Percentiles rank a stretch among this genome's conserved stretches.
phyloP scores from a whole-genome alignment of 2,888 invertebrate species.

The Micropterix aruncella region DNA sequence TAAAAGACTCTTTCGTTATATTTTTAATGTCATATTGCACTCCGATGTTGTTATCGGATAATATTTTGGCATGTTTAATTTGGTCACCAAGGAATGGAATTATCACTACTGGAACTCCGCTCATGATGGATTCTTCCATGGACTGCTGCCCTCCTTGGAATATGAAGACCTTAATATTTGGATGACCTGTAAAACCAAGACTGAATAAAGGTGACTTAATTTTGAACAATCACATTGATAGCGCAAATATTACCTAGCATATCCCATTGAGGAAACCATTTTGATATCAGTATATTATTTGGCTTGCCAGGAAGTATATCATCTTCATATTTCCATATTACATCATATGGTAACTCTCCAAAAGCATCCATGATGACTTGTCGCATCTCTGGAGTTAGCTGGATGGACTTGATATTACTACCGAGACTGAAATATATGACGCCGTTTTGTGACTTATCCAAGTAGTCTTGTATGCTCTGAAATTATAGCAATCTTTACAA shows the following conservation, averaged over 20 bases:
- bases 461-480: neutral
- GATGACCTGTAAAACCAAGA: conserved; percentile 7
- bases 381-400: neutral
- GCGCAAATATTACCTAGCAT: conserved; percentile 14
- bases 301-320: conserved; percentile 15
- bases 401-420: neutral
- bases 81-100: conserved; percentile 11
- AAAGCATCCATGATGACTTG: neutral
- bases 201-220: no score
- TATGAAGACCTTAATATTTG: conserved; percentile 10
- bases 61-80: conserved; percentile 5
- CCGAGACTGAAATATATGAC: conserved; percentile 1
- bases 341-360: neutral
- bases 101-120: conserved; percentile 9
- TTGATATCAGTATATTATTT: conserved; percentile 18
- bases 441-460: neutral
- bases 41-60: conserved; percentile 1
- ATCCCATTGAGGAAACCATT: conserved; percentile 15
- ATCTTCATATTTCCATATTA: conserved; percentile 12
- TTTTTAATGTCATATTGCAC: neutral
- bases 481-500: no score
- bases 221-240: no score
- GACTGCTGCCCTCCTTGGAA: conserved; percentile 11
- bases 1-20: conserved; percentile 3
- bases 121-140: conserved; percentile 10